phyloP scores from a whole-genome alignment of 2,113 vertebrate species.

The Zapornia atra region DNA sequence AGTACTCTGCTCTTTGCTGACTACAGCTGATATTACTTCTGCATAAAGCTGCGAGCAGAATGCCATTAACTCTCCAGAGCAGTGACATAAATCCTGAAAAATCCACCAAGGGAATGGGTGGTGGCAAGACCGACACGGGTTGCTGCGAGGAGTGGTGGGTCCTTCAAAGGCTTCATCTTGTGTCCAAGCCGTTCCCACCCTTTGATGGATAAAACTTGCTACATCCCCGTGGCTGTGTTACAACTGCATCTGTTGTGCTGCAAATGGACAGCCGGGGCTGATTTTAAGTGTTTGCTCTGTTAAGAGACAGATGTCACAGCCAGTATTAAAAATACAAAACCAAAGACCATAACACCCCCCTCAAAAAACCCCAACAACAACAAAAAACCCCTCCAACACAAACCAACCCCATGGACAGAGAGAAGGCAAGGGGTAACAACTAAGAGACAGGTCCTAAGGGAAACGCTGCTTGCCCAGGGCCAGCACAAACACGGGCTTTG shows the following conservation, averaged over 20 bases:
- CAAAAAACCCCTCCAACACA: not conserved
- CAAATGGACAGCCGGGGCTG: not conserved
- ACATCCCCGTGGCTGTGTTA: not conserved
- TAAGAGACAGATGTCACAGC: not conserved
- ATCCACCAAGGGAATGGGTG: slow-evolving; percentile 38
- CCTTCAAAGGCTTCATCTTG: not conserved
- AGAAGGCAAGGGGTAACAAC: not conserved
- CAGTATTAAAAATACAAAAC: not conserved
- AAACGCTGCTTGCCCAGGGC: not conserved
- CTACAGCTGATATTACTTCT: not conserved
- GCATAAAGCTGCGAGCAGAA: not conserved
- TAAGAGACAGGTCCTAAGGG: not conserved
- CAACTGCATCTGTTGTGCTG: not conserved
- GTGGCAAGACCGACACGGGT: not conserved
- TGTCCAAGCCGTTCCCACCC: not conserved
- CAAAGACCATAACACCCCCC: too few relatives aligned
- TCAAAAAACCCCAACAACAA: too few relatives aligned
- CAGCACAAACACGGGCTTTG: not conserved
- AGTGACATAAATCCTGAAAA: not conserved
- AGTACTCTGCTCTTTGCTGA: not conserved
- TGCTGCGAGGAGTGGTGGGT: not conserved
- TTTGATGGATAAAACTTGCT: not conserved
- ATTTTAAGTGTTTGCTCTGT: not conserved
- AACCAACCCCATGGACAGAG: not conserved
- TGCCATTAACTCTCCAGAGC: not conserved